Base-by-base conservation (phyloP, 2,888 invertebrate genomes). In the Lycocerus yunnanus region DNA sequence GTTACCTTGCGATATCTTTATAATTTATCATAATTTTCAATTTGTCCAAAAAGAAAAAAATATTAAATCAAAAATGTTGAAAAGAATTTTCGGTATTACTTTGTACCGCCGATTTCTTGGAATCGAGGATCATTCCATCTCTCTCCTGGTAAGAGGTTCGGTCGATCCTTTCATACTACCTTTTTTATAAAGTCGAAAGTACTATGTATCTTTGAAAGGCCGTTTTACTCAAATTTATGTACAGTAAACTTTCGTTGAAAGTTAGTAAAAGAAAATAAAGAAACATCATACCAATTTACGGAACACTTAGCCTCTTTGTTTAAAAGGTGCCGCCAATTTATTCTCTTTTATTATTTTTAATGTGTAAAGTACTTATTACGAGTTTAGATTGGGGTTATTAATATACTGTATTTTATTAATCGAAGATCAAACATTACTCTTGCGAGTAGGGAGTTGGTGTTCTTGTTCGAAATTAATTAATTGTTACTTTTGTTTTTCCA, bases 261-360 rank as follows among this genome's bases (percentile, higher is more conserved):
- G 18, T 63, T 63, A n/a, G 18, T 60, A 63, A 63, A 63, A 63
- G 18, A 63, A 63, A 61, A 61, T 16, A 61, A 63, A 63, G 16
- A 63, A 63, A 63, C 61, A 63, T 63, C 61, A 72, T 72, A 75
- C 24, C 72, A 75, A 75, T 72, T 75, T 74, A 68, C 75, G 66
- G 75, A 20, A 24, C 74, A 68, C 66, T 74, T 74, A 71, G 69
- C 66, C 61, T 63, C 61, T 63, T 20, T 43, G 43, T 63, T 71
- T 74, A 74, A 74, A 71, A n/a, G 71, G 65, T 68, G 68, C 70
- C 70, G 74, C 68, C 74, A 58, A 58, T 71, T 61, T 65, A 16
- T 71, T 68, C 68, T 71, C 16, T 68, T 73, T 73, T 69, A 73
- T 69, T 63, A 63, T 63, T 63, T 63, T 63, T 63, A 63, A 63